Evolutionary conservation across 1,140 invertebrate species (phyloP).

Genomic region (Oscheius sp.): DNA sequence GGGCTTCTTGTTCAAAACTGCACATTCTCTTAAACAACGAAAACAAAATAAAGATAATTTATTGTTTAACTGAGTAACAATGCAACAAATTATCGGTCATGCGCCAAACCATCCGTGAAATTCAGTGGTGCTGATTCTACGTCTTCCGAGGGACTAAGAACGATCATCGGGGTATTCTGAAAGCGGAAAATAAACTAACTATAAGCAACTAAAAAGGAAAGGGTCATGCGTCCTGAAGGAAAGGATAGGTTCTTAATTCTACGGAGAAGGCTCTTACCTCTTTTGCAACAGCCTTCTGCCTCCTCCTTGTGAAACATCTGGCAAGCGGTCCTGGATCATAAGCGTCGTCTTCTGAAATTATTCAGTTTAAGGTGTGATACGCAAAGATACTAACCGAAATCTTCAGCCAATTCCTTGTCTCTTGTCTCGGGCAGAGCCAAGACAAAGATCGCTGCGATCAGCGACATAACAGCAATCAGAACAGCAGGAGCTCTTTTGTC

Average conservation of each 20-base stretch:
- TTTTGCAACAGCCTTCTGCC: not conserved
- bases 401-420: not conserved
- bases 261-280: not conserved
- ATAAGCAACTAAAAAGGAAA: not conserved
- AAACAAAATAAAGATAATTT: too few species aligned
- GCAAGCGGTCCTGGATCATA: not conserved
- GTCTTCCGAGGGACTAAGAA: too few species aligned
- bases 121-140: too few species aligned
- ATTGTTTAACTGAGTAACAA: too few species aligned
- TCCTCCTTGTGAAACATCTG: not conserved
- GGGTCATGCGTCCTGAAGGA: not conserved
- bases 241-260: not conserved
- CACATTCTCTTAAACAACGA: too few species aligned
- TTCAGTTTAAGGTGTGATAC: not conserved
- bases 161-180: not conserved
- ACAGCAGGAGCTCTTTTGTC: conserved; percentile 17
- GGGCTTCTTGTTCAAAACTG: too few species aligned
- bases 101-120: too few species aligned
- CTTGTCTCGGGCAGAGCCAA: conserved; percentile 27
- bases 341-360: not conserved
- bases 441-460: not conserved
- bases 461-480: conserved; percentile 11
- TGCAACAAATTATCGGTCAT: too few species aligned
- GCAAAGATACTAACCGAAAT: not conserved
- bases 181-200: not conserved